Conservation (phyloP, 2,797 vertebrate species). For the Cyprinodon diabolis region DNA sequence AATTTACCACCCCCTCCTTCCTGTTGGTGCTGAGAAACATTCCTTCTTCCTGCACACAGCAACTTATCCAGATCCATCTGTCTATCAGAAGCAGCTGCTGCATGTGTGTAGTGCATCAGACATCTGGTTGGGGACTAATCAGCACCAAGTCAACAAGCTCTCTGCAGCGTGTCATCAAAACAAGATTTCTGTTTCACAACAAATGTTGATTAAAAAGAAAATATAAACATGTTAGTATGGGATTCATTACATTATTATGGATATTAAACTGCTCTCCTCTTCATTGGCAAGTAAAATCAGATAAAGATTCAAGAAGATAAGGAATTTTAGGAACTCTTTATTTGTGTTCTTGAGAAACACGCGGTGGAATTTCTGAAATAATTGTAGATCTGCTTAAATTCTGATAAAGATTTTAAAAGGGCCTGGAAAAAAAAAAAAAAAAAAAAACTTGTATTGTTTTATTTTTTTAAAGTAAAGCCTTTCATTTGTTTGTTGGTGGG, state of each 20-base stretch:
- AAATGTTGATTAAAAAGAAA: not conserved
- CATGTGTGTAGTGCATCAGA: conserved; percentile 50
- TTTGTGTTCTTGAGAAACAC: not conserved
- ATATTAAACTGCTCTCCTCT: not conserved
- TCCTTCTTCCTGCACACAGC: conserved; percentile 48
- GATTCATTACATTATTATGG: not conserved
- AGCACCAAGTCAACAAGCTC: conserved; percentile 32
- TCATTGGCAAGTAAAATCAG: too few species aligned
- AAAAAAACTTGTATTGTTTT: too few species aligned
- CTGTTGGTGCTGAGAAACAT: conserved; percentile 30
- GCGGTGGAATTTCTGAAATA: not conserved
- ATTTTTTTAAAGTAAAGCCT: not conserved
- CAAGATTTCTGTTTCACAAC: conserved; percentile 1
- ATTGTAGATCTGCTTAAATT: not conserved
- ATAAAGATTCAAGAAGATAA: too few species aligned
- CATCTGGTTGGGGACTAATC: conserved; percentile 64
- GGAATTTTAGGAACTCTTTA: not conserved
- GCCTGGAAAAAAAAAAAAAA: not conserved
- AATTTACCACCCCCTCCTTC: conserved; percentile 28
- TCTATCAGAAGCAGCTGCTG: conserved; percentile 64
- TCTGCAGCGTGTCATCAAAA: conserved; percentile 22
- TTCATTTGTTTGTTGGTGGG: not conserved
- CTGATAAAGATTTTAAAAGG: not conserved
- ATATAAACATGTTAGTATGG: not conserved
- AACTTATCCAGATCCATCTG: conserved; percentile 61